Evolutionary conservation across 2,888 invertebrate species (phyloP).

Genomic region (Cistogaster globosa): DNA sequence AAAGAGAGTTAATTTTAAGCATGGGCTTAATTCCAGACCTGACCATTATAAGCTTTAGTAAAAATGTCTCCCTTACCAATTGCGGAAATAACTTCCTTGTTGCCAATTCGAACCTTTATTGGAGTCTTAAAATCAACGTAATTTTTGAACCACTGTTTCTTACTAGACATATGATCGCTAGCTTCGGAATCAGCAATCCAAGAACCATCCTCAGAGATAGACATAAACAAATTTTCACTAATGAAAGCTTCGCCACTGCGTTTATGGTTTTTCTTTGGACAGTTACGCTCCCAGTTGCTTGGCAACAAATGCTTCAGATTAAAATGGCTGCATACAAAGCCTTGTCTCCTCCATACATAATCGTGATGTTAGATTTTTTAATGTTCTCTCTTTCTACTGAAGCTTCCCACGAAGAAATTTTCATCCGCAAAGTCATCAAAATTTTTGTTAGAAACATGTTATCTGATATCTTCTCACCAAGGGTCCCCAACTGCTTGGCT

Average conservation of each 20-base stretch:
- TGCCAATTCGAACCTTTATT: too few relatives aligned
- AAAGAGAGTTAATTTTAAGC: constrained; percentile 58
- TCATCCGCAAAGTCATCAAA: constrained; percentile 73
- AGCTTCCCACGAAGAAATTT: constrained; percentile 72
- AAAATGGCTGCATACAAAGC: not conserved
- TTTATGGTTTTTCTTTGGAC: too few relatives aligned
- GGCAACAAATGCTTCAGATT: constrained; percentile 21
- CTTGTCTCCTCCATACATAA: constrained; percentile 63
- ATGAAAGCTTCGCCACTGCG: constrained; percentile 28
- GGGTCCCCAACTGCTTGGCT: constrained; percentile 63
- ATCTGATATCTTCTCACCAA: constrained; percentile 69
- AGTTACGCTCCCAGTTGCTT: constrained; percentile 2
- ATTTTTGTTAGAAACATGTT: constrained; percentile 73
- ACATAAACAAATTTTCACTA: too few relatives aligned
- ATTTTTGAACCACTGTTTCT: too few relatives aligned
- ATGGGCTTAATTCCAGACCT: constrained; percentile 54
- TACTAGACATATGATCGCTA: too few relatives aligned
- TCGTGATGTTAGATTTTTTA: constrained; percentile 72
- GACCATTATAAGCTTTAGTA: constrained; percentile 56
- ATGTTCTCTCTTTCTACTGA: constrained; percentile 72
- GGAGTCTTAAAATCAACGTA: too few relatives aligned
- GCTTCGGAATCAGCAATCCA: too few relatives aligned
- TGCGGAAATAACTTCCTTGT: too few relatives aligned
- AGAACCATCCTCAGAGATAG: too few relatives aligned
- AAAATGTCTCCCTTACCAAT: too few relatives aligned